Conservation (phyloP, 2,888 invertebrate genomes). For the Mythimna impura region DNA sequence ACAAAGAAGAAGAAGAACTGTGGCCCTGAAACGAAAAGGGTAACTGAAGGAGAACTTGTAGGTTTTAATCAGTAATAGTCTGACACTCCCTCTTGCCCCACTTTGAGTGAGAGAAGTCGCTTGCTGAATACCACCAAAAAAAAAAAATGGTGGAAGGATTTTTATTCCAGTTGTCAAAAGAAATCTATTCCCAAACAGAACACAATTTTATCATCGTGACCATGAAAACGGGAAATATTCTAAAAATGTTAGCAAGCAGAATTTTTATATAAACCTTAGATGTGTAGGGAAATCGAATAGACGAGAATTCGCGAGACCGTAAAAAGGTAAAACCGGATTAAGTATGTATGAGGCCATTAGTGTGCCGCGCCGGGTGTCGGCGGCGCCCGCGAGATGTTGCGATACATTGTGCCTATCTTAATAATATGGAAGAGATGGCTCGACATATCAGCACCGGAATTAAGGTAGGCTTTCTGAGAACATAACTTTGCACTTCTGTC, state of each 20-base stretch:
- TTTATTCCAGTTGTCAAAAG: slow-evolving; percentile 7
- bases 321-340: slow-evolving; percentile 68
- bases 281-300: slow-evolving; percentile 45
- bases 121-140: too few relatives aligned
- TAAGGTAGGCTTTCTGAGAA: background rate
- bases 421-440: slow-evolving; percentile 24
- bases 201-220: slow-evolving; percentile 18
- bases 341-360: slow-evolving; percentile 74
- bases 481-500: background rate
- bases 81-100: too few relatives aligned
- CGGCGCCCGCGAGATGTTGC: slow-evolving; percentile 43
- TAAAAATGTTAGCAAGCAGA: slow-evolving; percentile 25
- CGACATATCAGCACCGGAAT: slow-evolving; percentile 18
- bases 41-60: too few relatives aligned
- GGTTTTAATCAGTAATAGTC: too few relatives aligned
- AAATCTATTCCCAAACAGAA: slow-evolving; percentile 15
- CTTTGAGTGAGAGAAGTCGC: too few relatives aligned
- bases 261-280: slow-evolving; percentile 49
- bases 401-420: slow-evolving; percentile 38
- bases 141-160: background rate
- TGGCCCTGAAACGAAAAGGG: too few relatives aligned
- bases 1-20: too few relatives aligned
- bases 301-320: slow-evolving; percentile 53
- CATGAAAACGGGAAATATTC: slow-evolving; percentile 16
- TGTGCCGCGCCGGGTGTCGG: slow-evolving; percentile 38